Evolutionary conservation across 2,797 vertebrate species (phyloP).

Genomic region (Xyrichtys novacula): DNA sequence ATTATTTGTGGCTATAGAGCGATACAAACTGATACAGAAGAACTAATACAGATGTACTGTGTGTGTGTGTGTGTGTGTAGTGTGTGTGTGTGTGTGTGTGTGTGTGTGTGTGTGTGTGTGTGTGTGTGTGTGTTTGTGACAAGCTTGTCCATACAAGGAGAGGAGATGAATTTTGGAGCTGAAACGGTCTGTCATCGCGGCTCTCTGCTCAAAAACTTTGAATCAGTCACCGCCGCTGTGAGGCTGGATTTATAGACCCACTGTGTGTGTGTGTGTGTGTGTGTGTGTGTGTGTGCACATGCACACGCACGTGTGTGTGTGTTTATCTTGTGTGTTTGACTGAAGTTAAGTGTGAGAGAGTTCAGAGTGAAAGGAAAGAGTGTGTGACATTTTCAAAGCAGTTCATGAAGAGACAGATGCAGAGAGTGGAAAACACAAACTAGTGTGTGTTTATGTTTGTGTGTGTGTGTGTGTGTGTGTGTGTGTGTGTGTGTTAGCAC

Average conservation of each 20-base stretch:
- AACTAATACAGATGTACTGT: no score
- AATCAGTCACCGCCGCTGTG: constrained; percentile 44
- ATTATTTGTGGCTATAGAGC: no score
- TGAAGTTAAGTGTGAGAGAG: constrained; percentile 10
- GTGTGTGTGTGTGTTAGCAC: constrained; percentile 3
- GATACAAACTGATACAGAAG: no score
- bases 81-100: constrained; percentile 28
- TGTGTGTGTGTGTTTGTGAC: constrained; percentile 37
- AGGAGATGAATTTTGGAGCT: constrained; percentile 41
- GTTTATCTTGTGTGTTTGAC: constrained; percentile 6
- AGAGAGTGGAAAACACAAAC: neutral
- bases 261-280: constrained; percentile 28
- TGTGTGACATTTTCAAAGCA: constrained; percentile 32
- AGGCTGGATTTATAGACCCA: constrained; percentile 49
- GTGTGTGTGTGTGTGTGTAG: constrained; percentile 2
- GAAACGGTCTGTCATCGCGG: constrained; percentile 31
- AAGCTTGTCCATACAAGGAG: constrained; percentile 57
- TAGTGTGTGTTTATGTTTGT: constrained; percentile 13
- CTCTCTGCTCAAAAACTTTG: constrained; percentile 42
- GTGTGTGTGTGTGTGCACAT: constrained; percentile 13
- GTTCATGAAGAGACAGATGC: constrained; percentile 24
- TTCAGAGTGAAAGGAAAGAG: constrained; percentile 20
- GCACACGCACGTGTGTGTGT: constrained; percentile 25
- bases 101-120: constrained; percentile 29
- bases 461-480: constrained; percentile 16